A percentile compares a stretch with the other conserved stretches of the same genome.
phyloP scores from a whole-genome alignment of 2,888 invertebrate species.

The Heteropelma amictum region DNA sequence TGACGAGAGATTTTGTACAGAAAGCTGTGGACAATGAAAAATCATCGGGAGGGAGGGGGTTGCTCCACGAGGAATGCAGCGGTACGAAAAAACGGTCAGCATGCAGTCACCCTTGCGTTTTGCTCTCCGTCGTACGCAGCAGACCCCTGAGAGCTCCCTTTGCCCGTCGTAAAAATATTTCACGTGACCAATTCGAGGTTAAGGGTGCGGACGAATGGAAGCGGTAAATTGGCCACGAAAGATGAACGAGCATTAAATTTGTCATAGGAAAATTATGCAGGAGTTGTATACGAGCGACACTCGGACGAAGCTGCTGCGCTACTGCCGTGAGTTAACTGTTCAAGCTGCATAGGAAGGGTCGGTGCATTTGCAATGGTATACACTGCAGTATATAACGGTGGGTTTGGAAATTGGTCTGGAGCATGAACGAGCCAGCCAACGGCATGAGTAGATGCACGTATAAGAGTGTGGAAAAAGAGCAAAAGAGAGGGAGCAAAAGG shows the following conservation, averaged over 20 bases:
- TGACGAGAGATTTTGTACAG: conserved; percentile 20
- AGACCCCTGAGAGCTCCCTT: not conserved
- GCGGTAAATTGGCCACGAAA: conserved; percentile 53
- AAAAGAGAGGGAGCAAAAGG: conserved; percentile 35
- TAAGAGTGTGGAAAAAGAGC: conserved; percentile 15
- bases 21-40: conserved; percentile 45
- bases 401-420: conserved; percentile 5
- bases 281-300: conserved; percentile 52
- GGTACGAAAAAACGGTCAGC: not conserved
- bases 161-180: conserved; percentile 54
- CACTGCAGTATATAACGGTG: not conserved
- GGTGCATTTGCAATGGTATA: conserved; percentile 26
- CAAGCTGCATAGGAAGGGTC: conserved; percentile 22
- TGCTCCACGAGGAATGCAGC: not conserved
- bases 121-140: not conserved
- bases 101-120: conserved; percentile 22
- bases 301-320: conserved; percentile 24
- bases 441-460: not conserved
- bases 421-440: conserved; percentile 14
- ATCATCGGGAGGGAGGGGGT: conserved; percentile 27
- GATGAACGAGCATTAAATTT: conserved; percentile 57
- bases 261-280: conserved; percentile 54
- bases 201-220: not conserved
- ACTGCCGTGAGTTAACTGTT: conserved; percentile 3
- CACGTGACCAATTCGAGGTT: conserved; percentile 22